phyloP scores from a whole-genome alignment of 2,113 vertebrate genomes.

The Osmerus mordax region DNA sequence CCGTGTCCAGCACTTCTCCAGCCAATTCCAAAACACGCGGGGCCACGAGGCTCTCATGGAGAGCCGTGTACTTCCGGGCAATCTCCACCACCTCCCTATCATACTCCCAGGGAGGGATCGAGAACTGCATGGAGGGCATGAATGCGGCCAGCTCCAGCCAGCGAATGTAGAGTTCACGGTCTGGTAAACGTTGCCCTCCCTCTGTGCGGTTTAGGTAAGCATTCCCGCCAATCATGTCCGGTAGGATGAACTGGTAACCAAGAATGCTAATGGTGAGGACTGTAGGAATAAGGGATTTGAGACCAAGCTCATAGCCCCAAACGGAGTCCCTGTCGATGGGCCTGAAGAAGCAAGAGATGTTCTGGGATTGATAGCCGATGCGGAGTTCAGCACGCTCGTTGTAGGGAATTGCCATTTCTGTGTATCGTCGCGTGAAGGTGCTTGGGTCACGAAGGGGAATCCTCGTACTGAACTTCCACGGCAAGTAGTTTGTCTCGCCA shows the following conservation, averaged over 20 bases:
- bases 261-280: slow-evolving; percentile 93
- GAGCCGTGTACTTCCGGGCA: slow-evolving; percentile 83
- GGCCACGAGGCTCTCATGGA: slow-evolving; percentile 87
- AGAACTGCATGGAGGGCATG: slow-evolving; percentile 99
- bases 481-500: slow-evolving; percentile 89
- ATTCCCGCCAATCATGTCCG: slow-evolving; percentile 89
- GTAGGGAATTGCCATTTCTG: slow-evolving; percentile 89
- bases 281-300: slow-evolving; percentile 91
- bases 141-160: slow-evolving; percentile 95
- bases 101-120: slow-evolving; percentile 91
- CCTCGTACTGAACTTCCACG: slow-evolving; percentile 85
- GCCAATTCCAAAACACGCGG: slow-evolving; percentile 90
- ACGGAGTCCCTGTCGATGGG: slow-evolving; percentile 90
- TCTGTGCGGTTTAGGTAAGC: slow-evolving; percentile 71
- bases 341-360: slow-evolving; percentile 92
- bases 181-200: slow-evolving; percentile 70
- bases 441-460: slow-evolving; percentile 81
- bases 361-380: slow-evolving; percentile 90
- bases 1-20: slow-evolving; percentile 83
- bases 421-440: slow-evolving; percentile 88
- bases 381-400: slow-evolving; percentile 86
- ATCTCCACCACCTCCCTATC: slow-evolving; percentile 90
- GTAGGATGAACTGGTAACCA: slow-evolving; percentile 87
- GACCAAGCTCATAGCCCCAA: slow-evolving; percentile 91
- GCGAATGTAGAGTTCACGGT: slow-evolving; percentile 93